Conservation (phyloP, 2,888 invertebrate genomes). For the Luffia ferchaultella region DNA sequence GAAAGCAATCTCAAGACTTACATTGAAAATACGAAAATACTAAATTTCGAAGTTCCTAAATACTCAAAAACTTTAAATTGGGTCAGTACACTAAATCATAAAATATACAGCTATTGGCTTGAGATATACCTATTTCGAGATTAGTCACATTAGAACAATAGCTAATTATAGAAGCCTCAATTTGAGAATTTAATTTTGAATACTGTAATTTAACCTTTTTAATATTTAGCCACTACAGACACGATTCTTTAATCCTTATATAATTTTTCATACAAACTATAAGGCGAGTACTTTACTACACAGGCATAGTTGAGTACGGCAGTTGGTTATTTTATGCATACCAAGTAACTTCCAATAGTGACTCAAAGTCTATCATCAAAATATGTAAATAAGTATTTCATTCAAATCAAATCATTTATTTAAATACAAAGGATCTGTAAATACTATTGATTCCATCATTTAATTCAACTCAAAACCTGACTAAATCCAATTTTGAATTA, state of each 20-base stretch:
- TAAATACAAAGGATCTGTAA: too few relatives aligned
- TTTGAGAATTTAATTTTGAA: slow-evolving; percentile 61
- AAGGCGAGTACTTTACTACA: slow-evolving; percentile 60
- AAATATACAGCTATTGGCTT: slow-evolving; percentile 61
- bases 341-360: slow-evolving; percentile 50
- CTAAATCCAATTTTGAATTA: too few relatives aligned
- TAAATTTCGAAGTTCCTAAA: too few relatives aligned
- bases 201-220: slow-evolving; percentile 63
- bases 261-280: slow-evolving; percentile 64
- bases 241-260: slow-evolving; percentile 56
- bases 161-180: slow-evolving; percentile 52
- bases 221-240: slow-evolving; percentile 59
- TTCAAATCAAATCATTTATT: too few relatives aligned
- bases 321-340: slow-evolving; percentile 58
- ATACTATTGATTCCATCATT: too few relatives aligned
- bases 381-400: slow-evolving; percentile 60
- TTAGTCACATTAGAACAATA: slow-evolving; percentile 61
- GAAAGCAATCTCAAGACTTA: too few relatives aligned
- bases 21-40: too few relatives aligned
- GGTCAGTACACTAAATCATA: slow-evolving; percentile 58
- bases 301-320: slow-evolving; percentile 53
- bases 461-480: too few relatives aligned
- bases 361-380: slow-evolving; percentile 62
- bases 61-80: slow-evolving; percentile 56
- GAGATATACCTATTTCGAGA: slow-evolving; percentile 63